Percentiles rank a stretch among this genome's conserved stretches.
These are phyloP conservation scores for Psettodes erumei DNA, from an alignment of 2,113 vertebrate genomes.

Conservation along the genomic window DNA sequence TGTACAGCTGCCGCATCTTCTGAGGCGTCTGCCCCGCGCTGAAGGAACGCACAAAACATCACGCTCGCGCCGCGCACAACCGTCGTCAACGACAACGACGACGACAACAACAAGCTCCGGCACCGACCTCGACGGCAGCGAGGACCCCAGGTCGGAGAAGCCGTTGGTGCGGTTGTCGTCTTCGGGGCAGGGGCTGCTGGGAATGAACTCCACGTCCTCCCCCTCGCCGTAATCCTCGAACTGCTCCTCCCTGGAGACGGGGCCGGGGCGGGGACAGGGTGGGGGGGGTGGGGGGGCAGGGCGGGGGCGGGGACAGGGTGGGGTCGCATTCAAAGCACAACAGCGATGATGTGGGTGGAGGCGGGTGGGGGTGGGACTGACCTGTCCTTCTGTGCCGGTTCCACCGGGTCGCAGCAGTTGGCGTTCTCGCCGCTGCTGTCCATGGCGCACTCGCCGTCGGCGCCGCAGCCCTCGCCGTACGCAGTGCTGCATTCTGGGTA, in stretches of 20 bases:
- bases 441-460: conserved; percentile 87
- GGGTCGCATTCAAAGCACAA: not conserved
- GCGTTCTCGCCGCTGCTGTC: conserved; percentile 88
- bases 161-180: conserved; percentile 91
- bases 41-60: too few relatives aligned
- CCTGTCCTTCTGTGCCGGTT: conserved; percentile 70
- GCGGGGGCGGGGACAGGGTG: too few relatives aligned
- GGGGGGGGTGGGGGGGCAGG: too few relatives aligned
- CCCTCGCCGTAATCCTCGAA: conserved; percentile 98
- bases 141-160: conserved; percentile 94
- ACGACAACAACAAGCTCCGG: conserved; percentile 30
- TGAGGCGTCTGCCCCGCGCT: conserved; percentile 94
- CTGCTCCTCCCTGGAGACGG: conserved; percentile 91
- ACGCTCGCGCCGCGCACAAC: too few relatives aligned
- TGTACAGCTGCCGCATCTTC: conserved; percentile 88
- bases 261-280: too few relatives aligned
- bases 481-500: conserved; percentile 81
- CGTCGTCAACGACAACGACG: too few relatives aligned
- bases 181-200: conserved; percentile 93
- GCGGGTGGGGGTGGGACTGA: conserved; percentile 21
- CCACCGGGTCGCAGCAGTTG: conserved; percentile 80
- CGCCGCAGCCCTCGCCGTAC: conserved; percentile 80
- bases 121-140: conserved; percentile 92
- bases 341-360: too few relatives aligned
- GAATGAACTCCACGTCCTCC: conserved; percentile 91